Evolutionary conservation across 1,140 invertebrate genomes (phyloP), one percentile per base, ranked within the genome.

Genomic region (Belonocnema kinseyi): DNA sequence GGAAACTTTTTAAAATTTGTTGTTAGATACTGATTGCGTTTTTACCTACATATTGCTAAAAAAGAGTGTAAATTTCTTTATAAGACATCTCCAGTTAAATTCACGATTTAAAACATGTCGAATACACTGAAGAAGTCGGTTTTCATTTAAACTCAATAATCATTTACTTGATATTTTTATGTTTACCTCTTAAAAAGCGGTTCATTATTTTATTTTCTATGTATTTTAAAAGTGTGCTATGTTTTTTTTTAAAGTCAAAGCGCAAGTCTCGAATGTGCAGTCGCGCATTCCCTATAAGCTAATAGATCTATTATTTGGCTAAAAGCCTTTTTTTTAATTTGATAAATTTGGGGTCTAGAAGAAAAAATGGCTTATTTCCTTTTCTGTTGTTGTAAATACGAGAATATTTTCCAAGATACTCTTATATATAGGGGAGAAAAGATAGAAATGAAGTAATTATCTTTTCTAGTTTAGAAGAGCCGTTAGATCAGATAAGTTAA

Each of bases 371-470:
- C 46, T 66, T 46, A 12, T 40, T 66, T 33, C 11, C 12, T 33
- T 33, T 17, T 10, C 11, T 54, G 26, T 66, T 10, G 4, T 61
- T 61, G 21, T 61, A 61, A 61, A 61, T 21, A 40, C 40, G 11
- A 66, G 26, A 66, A 66, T 66, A 66, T 66, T 72, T 72, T 76
- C 71, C 46, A 16, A 17, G 14, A 51, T 58, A n/a, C 46, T 75
- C 21, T 75, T 75, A 21, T 33, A 33, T 33, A 5, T 5, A 33
- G 26, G 5, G 26, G 26, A 5, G 26, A 2, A 33, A 33, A 33
- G 26, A 33, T 33, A 33, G 26, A 33, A 33, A 33, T 33, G 26
- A 33, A 33, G 26, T 33, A 33, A 33, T 33, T 33, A 33, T 33
- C 26, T 33, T 33, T 33, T 33, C 26, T 33, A 33, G 40, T 46